These are phyloP conservation scores for Verasper variegatus DNA, from an alignment of 2,113 vertebrate species.

Conservation along the genomic window DNA sequence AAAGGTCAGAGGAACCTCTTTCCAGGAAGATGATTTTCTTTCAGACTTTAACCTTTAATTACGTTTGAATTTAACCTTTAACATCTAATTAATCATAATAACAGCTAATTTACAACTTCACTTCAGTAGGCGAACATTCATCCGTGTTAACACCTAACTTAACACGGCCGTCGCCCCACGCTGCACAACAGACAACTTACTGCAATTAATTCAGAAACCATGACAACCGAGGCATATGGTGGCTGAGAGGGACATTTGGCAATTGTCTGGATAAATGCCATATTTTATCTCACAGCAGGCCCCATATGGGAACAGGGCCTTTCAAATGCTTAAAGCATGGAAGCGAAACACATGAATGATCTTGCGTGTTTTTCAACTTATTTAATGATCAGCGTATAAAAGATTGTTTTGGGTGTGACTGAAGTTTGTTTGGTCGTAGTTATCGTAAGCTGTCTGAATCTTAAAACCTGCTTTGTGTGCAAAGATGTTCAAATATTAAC, in stretches of 20 bases:
- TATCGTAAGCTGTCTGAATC: too few relatives aligned
- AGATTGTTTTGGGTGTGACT: too few relatives aligned
- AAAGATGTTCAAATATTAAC: too few relatives aligned
- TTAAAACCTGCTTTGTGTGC: too few relatives aligned
- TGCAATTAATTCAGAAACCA: conserved; percentile 31
- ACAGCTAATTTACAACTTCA: conserved; percentile 10
- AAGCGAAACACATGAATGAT: not conserved
- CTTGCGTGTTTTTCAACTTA: not conserved
- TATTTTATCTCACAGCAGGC: conserved; percentile 25
- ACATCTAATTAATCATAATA: conserved; percentile 38
- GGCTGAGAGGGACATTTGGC: conserved; percentile 2
- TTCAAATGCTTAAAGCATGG: not conserved
- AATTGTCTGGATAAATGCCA: conserved; percentile 21
- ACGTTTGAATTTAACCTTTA: conserved; percentile 46
- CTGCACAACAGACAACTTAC: not conserved
- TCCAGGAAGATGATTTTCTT: conserved; percentile 30
- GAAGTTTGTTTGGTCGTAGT: too few relatives aligned
- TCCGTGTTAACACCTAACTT: conserved; percentile 12
- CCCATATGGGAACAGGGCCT: conserved; percentile 7
- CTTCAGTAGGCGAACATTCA: not conserved
- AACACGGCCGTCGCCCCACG: not conserved
- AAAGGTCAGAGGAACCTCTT: conserved; percentile 37
- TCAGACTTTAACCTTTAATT: conserved; percentile 49
- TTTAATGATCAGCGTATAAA: too few relatives aligned
- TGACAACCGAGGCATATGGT: conserved; percentile 35